These are phyloP conservation scores for Falco biarmicus DNA, from an alignment of 2,797 vertebrate genomes.

Conservation along the genomic window DNA sequence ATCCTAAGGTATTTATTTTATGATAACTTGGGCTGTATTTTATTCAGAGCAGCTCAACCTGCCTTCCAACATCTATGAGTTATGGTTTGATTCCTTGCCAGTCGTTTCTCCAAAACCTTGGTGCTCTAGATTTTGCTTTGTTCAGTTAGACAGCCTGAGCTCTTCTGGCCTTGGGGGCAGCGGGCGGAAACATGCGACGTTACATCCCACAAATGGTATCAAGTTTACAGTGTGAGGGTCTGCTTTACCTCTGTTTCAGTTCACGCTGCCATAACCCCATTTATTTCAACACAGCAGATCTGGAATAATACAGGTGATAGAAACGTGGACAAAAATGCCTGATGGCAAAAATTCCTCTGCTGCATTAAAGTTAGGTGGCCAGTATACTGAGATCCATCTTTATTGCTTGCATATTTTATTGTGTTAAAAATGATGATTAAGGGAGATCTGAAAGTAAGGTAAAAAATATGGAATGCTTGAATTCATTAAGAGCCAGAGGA, in stretches of 20 bases:
- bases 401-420: not conserved
- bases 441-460: not conserved
- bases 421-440: not conserved
- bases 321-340: not conserved
- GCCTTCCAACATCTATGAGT: not conserved
- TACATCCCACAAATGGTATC: not conserved
- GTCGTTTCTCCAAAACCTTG: not conserved
- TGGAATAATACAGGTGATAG: not conserved
- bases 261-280: not conserved
- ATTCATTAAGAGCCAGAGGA: not conserved
- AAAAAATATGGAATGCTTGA: not conserved
- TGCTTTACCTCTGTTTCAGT: not conserved
- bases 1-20: not conserved
- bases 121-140: not conserved
- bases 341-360: not conserved
- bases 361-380: not conserved
- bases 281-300: not conserved
- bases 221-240: not conserved
- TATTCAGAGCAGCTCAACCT: not conserved
- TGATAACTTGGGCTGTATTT: not conserved
- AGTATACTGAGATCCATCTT: not conserved
- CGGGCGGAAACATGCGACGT: not conserved
- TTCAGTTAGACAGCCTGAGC: not conserved
- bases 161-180: not conserved
- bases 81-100: not conserved